Conservation (phyloP, 2,888 invertebrate genomes). For the Tubulanus polymorphus region DNA sequence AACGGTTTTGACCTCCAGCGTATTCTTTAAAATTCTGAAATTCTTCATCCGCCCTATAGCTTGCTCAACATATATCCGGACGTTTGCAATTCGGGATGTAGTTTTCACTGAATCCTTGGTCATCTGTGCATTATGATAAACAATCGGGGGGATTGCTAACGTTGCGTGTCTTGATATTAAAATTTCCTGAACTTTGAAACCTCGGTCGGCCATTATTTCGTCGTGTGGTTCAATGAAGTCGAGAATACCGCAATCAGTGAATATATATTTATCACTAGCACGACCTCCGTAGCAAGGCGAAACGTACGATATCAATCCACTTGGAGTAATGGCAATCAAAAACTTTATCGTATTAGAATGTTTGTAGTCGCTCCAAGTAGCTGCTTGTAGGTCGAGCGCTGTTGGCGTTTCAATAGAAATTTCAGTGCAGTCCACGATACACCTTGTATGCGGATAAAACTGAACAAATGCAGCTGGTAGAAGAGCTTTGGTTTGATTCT, state of each 20-base stretch:
- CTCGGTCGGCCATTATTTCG: conserved; percentile 19
- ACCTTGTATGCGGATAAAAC: neutral
- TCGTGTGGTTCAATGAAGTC: conserved; percentile 15
- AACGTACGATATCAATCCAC: conserved; percentile 15
- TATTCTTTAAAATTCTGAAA: neutral
- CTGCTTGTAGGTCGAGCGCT: conserved; percentile 8
- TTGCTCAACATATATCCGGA: neutral
- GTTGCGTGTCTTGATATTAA: conserved; percentile 6
- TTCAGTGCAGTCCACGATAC: neutral
- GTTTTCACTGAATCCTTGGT: neutral
- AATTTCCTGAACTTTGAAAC: conserved; percentile 17
- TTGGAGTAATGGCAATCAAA: conserved; percentile 19
- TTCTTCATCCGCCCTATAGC: neutral
- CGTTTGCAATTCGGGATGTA: conserved; percentile 3
- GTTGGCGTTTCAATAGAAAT: neutral
- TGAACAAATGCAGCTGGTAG: neutral
- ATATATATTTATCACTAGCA: conserved; percentile 18
- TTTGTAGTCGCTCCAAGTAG: conserved; percentile 19
- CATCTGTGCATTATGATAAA: conserved; percentile 8
- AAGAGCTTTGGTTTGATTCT: neutral
- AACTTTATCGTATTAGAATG: conserved; percentile 21
- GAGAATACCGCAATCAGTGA: conserved; percentile 14
- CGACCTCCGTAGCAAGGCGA: conserved; percentile 20
- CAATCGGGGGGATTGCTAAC: conserved; percentile 13
- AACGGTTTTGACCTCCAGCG: neutral